Base-by-base conservation (phyloP, 2,888 invertebrate species). In the Hyles lineata region DNA sequence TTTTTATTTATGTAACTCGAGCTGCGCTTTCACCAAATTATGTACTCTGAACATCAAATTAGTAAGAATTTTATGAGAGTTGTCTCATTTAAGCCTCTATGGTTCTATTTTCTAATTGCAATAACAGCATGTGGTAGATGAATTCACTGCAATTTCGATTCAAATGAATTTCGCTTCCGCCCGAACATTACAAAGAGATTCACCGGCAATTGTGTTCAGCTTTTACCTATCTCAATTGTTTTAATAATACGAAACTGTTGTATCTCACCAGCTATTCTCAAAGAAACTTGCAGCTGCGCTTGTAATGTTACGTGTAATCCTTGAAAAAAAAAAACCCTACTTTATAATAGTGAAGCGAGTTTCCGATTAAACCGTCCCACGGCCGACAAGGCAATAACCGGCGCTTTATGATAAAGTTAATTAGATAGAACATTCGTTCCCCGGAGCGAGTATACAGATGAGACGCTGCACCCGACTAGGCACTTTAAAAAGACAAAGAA, bases 381-480 rank as follows among this genome's bases (percentile, higher is more conserved):
- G 80, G 82, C 86, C 85, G 89, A 88, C 89, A 89, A 89, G 87
- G 90, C 89, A 92, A 91, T 92, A 92, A 87, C 89, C 87, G 83
- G 86, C 84, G 87, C 87, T 91, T 92, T 93, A 93, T 92, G 90
- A 92, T 93, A 91, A 92, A 92, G 90, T 92, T 93, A 93, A 93
- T 93, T 93, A 92, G 92, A 89, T 90, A 87, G 87, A 91, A 91
- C 92, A 92, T 92, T 92, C 87, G 87, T 89, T 93, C 93, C 92
- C 93, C 77, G 82, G 91, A 91, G 92, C 90, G 82, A 81, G 86
- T 86, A 88, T 85, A 90, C 89, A 89, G 90, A 91, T 91, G 89
- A 90, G 90, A 86, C 83, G 85, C 73, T 74, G 78, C 79, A 76
- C 75, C 77, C 80, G 76, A 72, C 74, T 77, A 76, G 80, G 78